Conservation (phyloP, 1,140 invertebrate species). For the Bombus superbus region DNA sequence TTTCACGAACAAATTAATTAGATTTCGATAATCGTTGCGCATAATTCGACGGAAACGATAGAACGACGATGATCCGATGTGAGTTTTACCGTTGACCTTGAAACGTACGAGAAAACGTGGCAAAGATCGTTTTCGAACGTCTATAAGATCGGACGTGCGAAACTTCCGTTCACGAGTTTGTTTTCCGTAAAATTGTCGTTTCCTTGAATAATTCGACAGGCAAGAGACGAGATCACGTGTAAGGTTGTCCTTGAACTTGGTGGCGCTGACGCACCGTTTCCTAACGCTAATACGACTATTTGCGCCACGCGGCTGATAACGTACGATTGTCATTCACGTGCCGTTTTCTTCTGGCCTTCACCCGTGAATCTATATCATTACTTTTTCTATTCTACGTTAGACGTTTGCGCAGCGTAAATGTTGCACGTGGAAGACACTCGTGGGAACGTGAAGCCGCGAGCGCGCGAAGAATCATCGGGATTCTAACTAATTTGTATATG, state of each 20-base stretch:
- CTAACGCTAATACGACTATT: slow-evolving; percentile 63
- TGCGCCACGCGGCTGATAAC: slow-evolving; percentile 66
- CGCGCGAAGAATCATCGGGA: neutral
- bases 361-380: slow-evolving; percentile 12
- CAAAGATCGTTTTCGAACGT: neutral
- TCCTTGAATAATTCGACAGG: slow-evolving; percentile 4
- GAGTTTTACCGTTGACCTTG: neutral
- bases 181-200: slow-evolving; percentile 10
- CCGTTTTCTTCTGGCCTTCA: slow-evolving; percentile 43
- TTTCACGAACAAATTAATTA: neutral
- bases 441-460: neutral
- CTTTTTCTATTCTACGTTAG: neutral
- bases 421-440: neutral
- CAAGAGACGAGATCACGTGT: slow-evolving; percentile 67
- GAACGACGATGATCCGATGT: no score
- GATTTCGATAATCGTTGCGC: neutral
- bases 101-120: neutral
- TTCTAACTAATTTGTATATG: neutral
- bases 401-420: neutral
- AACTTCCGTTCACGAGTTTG: neutral
- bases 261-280: slow-evolving; percentile 62
- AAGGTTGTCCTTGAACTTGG: slow-evolving; percentile 76
- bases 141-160: fast-evolving
- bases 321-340: slow-evolving; percentile 53
- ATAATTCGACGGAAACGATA: neutral